phyloP scores from a whole-genome alignment of 2,888 invertebrate genomes.

The Leptogaster cylindrica region DNA sequence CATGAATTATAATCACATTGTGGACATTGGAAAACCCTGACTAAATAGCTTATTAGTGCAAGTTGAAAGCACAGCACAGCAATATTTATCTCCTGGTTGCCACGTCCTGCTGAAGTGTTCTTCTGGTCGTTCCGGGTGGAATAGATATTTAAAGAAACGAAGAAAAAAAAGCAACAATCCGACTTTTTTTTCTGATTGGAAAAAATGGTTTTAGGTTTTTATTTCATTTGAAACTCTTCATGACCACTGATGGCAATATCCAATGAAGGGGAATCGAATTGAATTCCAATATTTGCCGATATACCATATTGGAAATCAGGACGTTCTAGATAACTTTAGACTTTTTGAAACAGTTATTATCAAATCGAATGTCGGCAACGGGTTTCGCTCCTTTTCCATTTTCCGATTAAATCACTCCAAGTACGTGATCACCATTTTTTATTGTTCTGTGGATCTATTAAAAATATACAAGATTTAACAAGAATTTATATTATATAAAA shows the following conservation, averaged over 20 bases:
- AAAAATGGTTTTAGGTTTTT: conserved; percentile 11
- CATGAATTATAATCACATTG: conserved; percentile 42
- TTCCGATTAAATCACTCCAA: no score
- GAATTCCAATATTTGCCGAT: conserved; percentile 10
- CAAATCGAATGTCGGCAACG: no score
- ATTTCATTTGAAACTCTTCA: neutral
- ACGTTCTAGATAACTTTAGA: no score
- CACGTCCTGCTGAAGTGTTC: conserved; percentile 15
- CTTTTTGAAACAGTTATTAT: no score
- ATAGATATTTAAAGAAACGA: conserved; percentile 17
- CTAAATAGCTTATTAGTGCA: conserved; percentile 43
- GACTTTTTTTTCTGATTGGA: no score
- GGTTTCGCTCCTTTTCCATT: no score
- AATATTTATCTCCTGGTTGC: conserved; percentile 35
- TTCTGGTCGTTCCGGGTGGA: conserved; percentile 5
- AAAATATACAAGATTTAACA: no score
- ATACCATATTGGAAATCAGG: conserved; percentile 8
- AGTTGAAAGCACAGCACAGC: conserved; percentile 42
- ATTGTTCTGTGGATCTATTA: no score
- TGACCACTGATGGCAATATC: conserved; percentile 1
- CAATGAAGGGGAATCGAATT: neutral
- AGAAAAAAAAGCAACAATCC: conserved; percentile 19
- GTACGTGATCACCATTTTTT: no score
- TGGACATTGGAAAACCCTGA: conserved; percentile 36
- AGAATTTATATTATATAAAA: no score